These are phyloP conservation scores for Bucco capensis DNA, from an alignment of 2,113 vertebrate genomes.

Conservation along the genomic window DNA sequence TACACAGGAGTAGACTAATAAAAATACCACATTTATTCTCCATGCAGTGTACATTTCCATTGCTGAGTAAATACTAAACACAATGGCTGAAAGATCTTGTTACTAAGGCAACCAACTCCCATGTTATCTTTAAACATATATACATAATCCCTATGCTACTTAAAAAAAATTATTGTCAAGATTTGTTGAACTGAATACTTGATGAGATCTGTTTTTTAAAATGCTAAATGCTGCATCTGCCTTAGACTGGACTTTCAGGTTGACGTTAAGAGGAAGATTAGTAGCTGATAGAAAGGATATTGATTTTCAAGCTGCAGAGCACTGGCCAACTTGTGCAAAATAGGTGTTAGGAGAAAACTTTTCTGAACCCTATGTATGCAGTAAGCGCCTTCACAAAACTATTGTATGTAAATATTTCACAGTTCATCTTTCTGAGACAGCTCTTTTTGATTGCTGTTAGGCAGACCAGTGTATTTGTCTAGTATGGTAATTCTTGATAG, in stretches of 20 bases:
- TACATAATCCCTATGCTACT: background rate
- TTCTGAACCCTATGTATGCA: background rate
- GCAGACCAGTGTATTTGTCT: background rate
- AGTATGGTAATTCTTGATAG: background rate
- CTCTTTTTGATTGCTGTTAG: background rate
- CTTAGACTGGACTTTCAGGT: background rate
- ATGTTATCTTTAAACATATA: conserved; percentile 13
- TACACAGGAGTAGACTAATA: background rate
- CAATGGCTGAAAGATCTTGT: conserved; percentile 8
- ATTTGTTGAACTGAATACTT: background rate
- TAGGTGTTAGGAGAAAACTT: background rate
- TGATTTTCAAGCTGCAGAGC: background rate
- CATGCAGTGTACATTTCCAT: background rate
- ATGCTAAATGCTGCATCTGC: background rate
- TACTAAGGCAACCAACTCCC: conserved; percentile 41
- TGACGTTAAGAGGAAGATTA: background rate
- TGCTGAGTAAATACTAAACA: conserved; percentile 41
- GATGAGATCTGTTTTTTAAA: background rate
- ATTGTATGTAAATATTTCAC: background rate
- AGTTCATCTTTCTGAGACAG: background rate
- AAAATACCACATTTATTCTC: conserved; percentile 29
- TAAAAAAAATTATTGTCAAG: background rate
- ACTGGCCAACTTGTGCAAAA: background rate
- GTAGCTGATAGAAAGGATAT: background rate
- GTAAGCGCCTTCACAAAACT: background rate